A percentile compares a stretch with the other conserved stretches of the same genome.
Conservation (phyloP, 2,113 vertebrate genomes). For the Cathartes aura region DNA sequence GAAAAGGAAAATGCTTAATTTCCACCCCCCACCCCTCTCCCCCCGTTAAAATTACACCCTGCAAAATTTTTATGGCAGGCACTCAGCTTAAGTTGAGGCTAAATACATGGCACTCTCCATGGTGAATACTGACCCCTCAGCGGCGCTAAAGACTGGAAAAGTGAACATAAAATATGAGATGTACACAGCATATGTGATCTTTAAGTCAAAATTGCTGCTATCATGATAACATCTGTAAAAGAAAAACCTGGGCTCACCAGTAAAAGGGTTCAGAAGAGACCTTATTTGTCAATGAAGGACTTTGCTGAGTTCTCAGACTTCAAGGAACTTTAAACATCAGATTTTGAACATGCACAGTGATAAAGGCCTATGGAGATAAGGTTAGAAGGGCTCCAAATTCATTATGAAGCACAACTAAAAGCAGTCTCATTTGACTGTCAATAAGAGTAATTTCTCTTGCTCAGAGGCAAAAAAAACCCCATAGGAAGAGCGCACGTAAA, state of each 20-base stretch:
- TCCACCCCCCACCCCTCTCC: rapidly evolving
- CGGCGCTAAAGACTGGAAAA: background rate
- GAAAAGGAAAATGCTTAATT: background rate
- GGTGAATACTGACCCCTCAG: background rate
- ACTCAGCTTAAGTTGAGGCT: background rate
- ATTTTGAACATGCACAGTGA: background rate
- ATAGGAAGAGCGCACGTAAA: background rate
- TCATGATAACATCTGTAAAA: background rate
- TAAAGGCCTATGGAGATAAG: background rate
- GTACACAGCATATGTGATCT: background rate
- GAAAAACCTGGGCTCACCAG: background rate
- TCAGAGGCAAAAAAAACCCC: background rate
- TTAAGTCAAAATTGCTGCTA: background rate
- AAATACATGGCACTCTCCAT: background rate
- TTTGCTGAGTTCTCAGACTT: background rate
- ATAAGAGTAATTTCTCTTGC: background rate
- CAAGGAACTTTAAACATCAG: background rate
- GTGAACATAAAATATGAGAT: background rate
- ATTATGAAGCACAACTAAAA: background rate
- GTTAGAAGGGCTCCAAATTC: background rate
- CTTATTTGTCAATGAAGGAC: background rate
- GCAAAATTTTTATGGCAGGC: background rate
- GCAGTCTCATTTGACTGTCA: background rate
- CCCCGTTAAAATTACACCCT: background rate
- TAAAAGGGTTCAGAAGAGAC: background rate